A percentile compares a stretch with the other conserved stretches of the same genome.
These are phyloP conservation scores for Gallinago solitaria DNA, from an alignment of 2,797 vertebrate genomes.

Conservation along the genomic window DNA sequence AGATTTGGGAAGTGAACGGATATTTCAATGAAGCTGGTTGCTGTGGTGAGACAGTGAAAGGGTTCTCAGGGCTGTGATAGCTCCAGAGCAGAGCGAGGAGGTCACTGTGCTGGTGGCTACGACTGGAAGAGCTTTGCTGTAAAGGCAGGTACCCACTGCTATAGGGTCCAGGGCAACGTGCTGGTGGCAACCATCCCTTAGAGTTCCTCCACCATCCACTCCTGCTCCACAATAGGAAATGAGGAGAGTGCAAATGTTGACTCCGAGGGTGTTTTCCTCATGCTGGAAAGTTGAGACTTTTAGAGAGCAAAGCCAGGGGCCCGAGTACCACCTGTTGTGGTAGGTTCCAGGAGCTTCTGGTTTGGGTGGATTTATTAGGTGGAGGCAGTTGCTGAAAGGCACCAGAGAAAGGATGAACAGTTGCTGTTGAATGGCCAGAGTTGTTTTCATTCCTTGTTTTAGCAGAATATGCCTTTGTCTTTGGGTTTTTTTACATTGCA, in stretches of 20 bases:
- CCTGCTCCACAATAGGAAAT: neutral
- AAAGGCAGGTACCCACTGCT: neutral
- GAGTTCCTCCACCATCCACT: neutral
- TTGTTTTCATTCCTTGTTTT: neutral
- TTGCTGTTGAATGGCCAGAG: neutral
- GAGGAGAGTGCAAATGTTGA: neutral
- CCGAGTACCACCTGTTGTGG: fast-evolving
- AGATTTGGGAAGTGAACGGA: neutral
- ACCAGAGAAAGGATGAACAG: fast-evolving
- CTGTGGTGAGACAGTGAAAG: neutral
- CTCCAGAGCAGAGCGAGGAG: neutral
- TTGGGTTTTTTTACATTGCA: neutral
- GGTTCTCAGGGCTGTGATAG: neutral
- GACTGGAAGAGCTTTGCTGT: neutral
- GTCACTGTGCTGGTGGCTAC: neutral
- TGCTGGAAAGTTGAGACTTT: neutral
- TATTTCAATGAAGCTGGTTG: neutral
- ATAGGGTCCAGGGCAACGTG: neutral
- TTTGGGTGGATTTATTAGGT: neutral
- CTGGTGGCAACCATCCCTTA: neutral
- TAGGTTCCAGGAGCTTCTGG: neutral
- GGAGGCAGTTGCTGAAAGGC: neutral
- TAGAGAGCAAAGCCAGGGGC: neutral
- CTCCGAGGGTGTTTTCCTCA: fast-evolving
- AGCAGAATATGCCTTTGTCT: neutral